A percentile compares a stretch with the other conserved stretches of the same genome.
These are phyloP conservation scores for Gobio gobio DNA, from an alignment of 2,113 vertebrate genomes.

Conservation along the genomic window DNA sequence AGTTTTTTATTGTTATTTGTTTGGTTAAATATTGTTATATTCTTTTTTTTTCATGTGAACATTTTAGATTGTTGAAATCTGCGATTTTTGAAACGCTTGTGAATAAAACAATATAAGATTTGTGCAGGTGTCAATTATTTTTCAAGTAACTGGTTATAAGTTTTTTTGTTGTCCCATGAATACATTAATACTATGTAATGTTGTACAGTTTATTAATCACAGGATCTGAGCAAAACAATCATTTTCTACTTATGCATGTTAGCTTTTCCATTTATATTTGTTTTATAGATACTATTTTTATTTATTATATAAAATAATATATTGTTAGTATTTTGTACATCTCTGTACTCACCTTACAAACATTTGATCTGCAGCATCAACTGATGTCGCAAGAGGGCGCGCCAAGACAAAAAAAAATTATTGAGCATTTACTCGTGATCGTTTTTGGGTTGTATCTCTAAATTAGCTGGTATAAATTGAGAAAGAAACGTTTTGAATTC, in stretches of 20 bases:
- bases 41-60: too few species aligned
- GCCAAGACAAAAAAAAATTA: not conserved
- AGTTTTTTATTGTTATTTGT: too few species aligned
- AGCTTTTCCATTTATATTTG: not conserved
- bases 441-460: not conserved
- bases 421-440: not conserved
- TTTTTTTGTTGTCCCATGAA: too few species aligned
- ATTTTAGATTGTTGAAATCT: too few species aligned
- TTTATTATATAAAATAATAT: not conserved
- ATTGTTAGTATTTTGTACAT: not conserved
- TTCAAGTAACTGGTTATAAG: too few species aligned
- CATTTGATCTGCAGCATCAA: not conserved
- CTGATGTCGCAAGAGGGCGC: constrained; percentile 7
- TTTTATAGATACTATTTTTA: not conserved
- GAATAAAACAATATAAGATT: too few species aligned
- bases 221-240: not conserved
- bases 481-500: not conserved
- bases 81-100: too few species aligned
- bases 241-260: not conserved
- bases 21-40: too few species aligned
- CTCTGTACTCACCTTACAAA: not conserved
- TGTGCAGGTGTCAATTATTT: too few species aligned
- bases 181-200: not conserved
- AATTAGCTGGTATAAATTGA: not conserved
- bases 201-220: not conserved